Evolutionary conservation across 2,888 invertebrate species (phyloP), one percentile per base, ranked within the genome.

Genomic region (Laspeyria flexula): DNA sequence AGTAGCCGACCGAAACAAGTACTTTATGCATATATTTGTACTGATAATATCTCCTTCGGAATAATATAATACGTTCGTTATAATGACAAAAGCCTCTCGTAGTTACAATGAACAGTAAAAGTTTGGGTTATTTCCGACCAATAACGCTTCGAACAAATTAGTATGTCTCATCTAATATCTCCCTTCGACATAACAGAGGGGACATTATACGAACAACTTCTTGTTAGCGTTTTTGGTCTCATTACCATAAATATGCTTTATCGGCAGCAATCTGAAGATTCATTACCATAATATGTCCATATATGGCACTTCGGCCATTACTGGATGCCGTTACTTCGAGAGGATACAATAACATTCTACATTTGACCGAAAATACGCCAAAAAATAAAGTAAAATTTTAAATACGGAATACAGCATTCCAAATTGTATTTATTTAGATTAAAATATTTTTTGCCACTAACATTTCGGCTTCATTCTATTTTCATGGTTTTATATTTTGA

Each of bases 141-240:
- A 38, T 38, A 23, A 38, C 9, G 12, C 23, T 23, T 25, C 12
- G 11, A 25, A 25, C 38, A 25, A 38, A 38, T 23, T 23, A 40
- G 12, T 40, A 40, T 0, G 4, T 15, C 12, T 12, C 10, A 9
- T n/a, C 12, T 31, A n/a, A 13, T 5, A 33, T 35, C 13, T 42
- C 2, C 34, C 21, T 23, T 16, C 25, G 43, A 23, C 12, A 43
- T 34, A 13, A 27, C 25, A 27, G 27, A 30, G 43, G 25, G 23
- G 16, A 43, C 15, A 43, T 43, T 43, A 33, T 33, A 21, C 43
- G 34, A 34, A 34, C 34, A 16, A 27, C n/a, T 43, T 34, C 34
- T 34, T 43, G 43, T 18, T 18, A 30, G 4, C 11, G 48, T 48
- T 48, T 48, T 48, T 48, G 48, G 37, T 43, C 9, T 25, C 42